Evolutionary conservation across 2,888 invertebrate species (phyloP).

Genomic region (Habrosyne pyritoides): DNA sequence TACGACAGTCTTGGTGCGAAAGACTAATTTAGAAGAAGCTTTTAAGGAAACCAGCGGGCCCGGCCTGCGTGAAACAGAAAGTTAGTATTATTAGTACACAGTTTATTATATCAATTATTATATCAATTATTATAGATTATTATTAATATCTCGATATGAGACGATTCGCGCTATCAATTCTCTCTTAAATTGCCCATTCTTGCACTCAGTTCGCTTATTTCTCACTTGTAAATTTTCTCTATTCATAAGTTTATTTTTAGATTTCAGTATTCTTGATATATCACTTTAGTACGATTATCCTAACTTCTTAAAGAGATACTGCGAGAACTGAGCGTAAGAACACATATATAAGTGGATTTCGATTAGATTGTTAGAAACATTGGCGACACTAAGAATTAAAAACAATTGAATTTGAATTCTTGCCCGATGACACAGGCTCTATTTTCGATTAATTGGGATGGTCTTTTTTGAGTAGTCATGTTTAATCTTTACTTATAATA

Average conservation of each 20-base stretch:
- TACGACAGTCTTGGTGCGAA: constrained; percentile 82
- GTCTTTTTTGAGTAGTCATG: background rate
- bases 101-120: constrained; percentile 11
- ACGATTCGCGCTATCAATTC: background rate
- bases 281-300: too few relatives aligned
- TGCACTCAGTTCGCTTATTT: background rate
- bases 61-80: constrained; percentile 87
- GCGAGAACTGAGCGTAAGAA: background rate
- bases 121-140: too few relatives aligned
- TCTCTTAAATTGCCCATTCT: background rate
- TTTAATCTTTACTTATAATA: too few relatives aligned
- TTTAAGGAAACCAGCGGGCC: constrained; percentile 96
- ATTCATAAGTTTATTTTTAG: background rate
- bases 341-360: too few relatives aligned
- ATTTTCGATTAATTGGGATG: too few relatives aligned
- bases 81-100: constrained; percentile 47
- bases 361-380: too few relatives aligned
- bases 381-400: too few relatives aligned
- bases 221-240: background rate
- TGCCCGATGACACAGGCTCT: too few relatives aligned
- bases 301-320: background rate
- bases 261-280: background rate
- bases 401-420: too few relatives aligned
- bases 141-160: too few relatives aligned
- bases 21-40: constrained; percentile 93